phyloP scores from a whole-genome alignment of 2,113 vertebrate genomes.

The Anolis sagrei region DNA sequence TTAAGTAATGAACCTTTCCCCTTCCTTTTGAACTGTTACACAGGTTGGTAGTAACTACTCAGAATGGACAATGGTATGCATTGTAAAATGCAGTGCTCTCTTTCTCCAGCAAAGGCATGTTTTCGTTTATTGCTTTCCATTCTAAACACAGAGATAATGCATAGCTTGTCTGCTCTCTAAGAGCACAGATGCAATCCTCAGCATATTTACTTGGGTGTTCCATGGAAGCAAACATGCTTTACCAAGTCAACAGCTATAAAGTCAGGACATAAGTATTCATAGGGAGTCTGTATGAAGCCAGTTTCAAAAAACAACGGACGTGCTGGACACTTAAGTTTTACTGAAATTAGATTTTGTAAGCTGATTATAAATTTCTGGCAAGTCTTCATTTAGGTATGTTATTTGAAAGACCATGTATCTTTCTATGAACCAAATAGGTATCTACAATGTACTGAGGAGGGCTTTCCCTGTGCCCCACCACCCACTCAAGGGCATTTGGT shows the following conservation, averaged over 20 bases:
- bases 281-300: not conserved
- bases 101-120: conserved; percentile 28
- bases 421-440: too few relatives aligned
- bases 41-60: rapidly evolving
- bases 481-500: too few relatives aligned
- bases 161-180: conserved; percentile 2
- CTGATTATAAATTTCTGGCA: too few relatives aligned
- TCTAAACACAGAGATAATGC: conserved; percentile 46
- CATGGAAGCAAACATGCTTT: not conserved
- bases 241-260: not conserved
- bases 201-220: not conserved
- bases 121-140: conserved; percentile 42
- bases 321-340: not conserved
- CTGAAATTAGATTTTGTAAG: not conserved
- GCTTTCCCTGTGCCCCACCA: too few relatives aligned
- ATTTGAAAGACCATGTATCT: too few relatives aligned
- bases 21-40: not conserved
- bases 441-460: too few relatives aligned
- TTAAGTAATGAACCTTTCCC: not conserved
- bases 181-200: conserved; percentile 33
- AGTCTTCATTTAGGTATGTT: too few relatives aligned
- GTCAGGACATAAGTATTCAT: not conserved
- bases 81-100: not conserved
- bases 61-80: conserved; percentile 17
- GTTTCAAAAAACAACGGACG: not conserved